Evolutionary conservation across 1,140 invertebrate species (phyloP).

Genomic region (Hetaerina americana): DNA sequence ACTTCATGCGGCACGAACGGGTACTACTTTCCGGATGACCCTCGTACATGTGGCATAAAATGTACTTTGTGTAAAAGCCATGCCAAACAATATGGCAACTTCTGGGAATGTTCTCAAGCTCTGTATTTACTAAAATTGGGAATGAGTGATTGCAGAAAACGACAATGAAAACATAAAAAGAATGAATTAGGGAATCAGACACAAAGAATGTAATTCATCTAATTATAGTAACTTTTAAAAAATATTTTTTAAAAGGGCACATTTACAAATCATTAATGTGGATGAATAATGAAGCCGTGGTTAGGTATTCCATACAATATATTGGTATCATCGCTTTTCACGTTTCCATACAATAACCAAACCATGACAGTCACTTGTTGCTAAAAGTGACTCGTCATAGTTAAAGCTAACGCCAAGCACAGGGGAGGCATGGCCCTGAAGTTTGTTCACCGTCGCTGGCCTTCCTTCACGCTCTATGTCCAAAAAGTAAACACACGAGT

Average conservation of each 20-base stretch:
- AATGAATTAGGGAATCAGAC: too few species aligned
- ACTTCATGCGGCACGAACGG: too few species aligned
- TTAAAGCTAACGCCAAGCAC: constrained; percentile 76
- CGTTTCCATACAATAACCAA: constrained; percentile 67
- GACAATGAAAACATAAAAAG: too few species aligned
- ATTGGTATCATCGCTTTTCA: background rate
- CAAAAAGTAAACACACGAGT: constrained; percentile 72
- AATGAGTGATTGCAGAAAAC: too few species aligned
- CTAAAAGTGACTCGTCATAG: constrained; percentile 77
- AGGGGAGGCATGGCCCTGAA: constrained; percentile 69
- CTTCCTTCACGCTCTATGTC: constrained; percentile 55
- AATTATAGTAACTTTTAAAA: too few species aligned
- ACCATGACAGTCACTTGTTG: constrained; percentile 69
- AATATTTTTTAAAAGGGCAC: background rate
- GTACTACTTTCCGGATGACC: too few species aligned
- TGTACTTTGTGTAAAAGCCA: too few species aligned
- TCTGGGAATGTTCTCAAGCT: too few species aligned
- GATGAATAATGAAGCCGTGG: background rate
- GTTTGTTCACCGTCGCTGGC: constrained; percentile 62
- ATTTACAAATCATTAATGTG: background rate
- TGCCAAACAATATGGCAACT: too few species aligned
- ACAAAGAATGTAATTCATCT: too few species aligned
- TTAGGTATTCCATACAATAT: background rate
- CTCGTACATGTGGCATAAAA: too few species aligned
- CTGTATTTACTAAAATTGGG: too few species aligned